These are phyloP conservation scores for Parasteatoda tepidariorum DNA, from an alignment of 1,140 invertebrate species.

Conservation along the genomic window DNA sequence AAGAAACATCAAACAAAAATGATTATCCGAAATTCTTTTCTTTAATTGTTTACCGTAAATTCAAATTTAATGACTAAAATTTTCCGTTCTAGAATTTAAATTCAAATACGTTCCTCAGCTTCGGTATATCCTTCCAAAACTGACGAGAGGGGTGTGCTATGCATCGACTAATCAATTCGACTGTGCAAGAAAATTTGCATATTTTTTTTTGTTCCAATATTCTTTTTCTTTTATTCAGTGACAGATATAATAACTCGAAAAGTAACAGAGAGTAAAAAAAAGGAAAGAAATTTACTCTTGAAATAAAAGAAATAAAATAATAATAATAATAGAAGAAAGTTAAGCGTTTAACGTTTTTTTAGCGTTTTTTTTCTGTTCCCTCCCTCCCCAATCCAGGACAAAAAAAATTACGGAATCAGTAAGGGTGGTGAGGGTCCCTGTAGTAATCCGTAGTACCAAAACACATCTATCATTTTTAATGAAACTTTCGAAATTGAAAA, in stretches of 20 bases:
- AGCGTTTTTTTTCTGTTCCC: too few species aligned
- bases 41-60: slow-evolving; percentile 21
- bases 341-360: slow-evolving; percentile 37
- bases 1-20: too few species aligned
- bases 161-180: not conserved
- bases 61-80: slow-evolving; percentile 28
- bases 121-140: not conserved
- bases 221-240: slow-evolving; percentile 21
- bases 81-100: slow-evolving; percentile 32
- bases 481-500: slow-evolving; percentile 40
- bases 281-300: slow-evolving; percentile 16
- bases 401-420: not conserved
- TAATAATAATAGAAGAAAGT: not conserved
- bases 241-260: slow-evolving; percentile 46
- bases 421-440: not conserved
- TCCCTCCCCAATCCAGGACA: not conserved
- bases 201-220: slow-evolving; percentile 1
- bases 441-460: not conserved
- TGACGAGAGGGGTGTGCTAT: not conserved
- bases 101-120: slow-evolving; percentile 16
- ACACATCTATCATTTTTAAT: slow-evolving; percentile 50
- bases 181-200: slow-evolving; percentile 42
- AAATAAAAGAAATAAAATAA: not conserved
- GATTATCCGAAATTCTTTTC: not conserved
- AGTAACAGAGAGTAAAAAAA: slow-evolving; percentile 19